Conservation (phyloP, 2,888 invertebrate genomes). For the Catocala fraxini region DNA sequence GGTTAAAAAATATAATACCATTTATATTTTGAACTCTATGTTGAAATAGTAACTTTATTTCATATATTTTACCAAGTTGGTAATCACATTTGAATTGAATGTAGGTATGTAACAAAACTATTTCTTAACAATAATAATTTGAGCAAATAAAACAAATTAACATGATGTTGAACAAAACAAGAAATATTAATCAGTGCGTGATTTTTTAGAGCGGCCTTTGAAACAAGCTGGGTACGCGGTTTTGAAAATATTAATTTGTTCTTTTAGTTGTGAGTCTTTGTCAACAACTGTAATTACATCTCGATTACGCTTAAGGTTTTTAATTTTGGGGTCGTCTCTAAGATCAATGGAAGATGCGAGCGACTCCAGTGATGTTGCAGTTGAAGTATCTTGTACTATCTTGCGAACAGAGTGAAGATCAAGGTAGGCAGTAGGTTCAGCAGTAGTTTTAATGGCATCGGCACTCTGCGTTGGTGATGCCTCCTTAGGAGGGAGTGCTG, state of each 20-base stretch:
- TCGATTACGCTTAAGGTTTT: slow-evolving; percentile 65
- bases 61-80: too few relatives aligned
- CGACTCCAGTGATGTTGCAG: slow-evolving; percentile 88
- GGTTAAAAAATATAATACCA: too few relatives aligned
- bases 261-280: slow-evolving; percentile 77
- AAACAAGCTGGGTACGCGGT: slow-evolving; percentile 63
- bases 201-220: slow-evolving; percentile 39
- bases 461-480: slow-evolving; percentile 30
- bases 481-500: slow-evolving; percentile 54
- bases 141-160: slow-evolving; percentile 8
- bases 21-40: too few relatives aligned
- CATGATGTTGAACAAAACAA: neutral
- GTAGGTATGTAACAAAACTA: neutral
- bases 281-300: slow-evolving; percentile 61
- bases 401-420: slow-evolving; percentile 69
- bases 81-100: neutral
- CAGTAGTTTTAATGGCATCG: slow-evolving; percentile 25
- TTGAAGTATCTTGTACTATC: slow-evolving; percentile 67
- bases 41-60: too few relatives aligned
- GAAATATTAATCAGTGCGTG: slow-evolving; percentile 24
- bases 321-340: slow-evolving; percentile 58
- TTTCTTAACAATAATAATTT: slow-evolving; percentile 10
- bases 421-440: slow-evolving; percentile 40
- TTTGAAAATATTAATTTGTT: slow-evolving; percentile 65
- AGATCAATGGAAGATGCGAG: slow-evolving; percentile 76